These are phyloP conservation scores for Leptatherina wallacei DNA, from an alignment of 2,797 vertebrate species.

Conservation along the genomic window DNA sequence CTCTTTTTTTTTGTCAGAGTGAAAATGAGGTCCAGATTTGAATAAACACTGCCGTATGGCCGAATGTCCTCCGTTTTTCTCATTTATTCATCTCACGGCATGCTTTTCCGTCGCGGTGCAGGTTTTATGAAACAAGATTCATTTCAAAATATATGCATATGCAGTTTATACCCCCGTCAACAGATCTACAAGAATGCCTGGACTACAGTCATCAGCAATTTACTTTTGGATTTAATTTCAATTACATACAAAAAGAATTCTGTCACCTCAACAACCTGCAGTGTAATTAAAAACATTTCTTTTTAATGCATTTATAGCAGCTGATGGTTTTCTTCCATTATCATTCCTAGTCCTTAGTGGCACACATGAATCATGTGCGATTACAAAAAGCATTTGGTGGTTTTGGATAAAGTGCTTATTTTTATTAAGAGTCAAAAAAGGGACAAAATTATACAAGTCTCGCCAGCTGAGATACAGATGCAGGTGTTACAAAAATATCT, in stretches of 20 bases:
- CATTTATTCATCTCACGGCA: conserved; percentile 3
- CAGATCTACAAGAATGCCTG: not conserved
- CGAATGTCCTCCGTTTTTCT: not conserved
- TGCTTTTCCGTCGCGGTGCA: not conserved
- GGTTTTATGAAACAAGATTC: not conserved
- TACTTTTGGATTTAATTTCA: not conserved
- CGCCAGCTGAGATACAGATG: not conserved
- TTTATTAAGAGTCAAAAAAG: too few relatives aligned
- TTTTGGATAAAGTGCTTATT: not conserved
- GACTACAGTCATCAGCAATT: not conserved
- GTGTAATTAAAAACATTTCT: not conserved
- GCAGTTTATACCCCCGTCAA: not conserved
- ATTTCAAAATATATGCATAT: not conserved
- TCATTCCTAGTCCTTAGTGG: conserved; percentile 29
- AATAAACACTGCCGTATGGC: conserved; percentile 66
- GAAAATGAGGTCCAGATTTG: conserved; percentile 75
- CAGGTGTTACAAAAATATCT: too few relatives aligned
- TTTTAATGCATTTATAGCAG: too few relatives aligned
- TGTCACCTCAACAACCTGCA: not conserved
- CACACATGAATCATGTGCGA: not conserved
- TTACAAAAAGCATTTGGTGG: not conserved
- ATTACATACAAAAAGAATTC: not conserved
- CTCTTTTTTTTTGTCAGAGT: conserved; percentile 43
- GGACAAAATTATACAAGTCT: too few relatives aligned
- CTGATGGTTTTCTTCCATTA: not conserved